Evolutionary conservation across 2,888 invertebrate genomes (phyloP).

Genomic region (Ecdyonurus torrentis): DNA sequence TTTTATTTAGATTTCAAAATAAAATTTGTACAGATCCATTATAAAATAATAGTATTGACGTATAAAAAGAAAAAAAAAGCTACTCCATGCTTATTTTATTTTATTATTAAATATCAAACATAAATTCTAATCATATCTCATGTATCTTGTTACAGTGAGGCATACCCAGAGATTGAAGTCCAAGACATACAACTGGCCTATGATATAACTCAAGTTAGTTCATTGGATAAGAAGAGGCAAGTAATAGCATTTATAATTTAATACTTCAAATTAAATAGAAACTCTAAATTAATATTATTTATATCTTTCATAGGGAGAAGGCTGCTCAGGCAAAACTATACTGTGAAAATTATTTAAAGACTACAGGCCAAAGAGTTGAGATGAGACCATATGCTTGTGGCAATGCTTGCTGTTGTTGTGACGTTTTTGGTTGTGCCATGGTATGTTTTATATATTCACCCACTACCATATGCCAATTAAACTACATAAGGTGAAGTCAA

Average conservation of each 20-base stretch:
- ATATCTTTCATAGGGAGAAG: conserved; percentile 31
- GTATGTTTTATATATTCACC: too few relatives aligned
- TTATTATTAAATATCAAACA: too few relatives aligned
- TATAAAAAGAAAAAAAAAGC: too few relatives aligned
- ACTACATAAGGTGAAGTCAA: too few relatives aligned
- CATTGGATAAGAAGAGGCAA: conserved; percentile 51
- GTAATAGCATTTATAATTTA: too few relatives aligned
- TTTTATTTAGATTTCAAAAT: too few relatives aligned
- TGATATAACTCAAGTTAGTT: conserved; percentile 62
- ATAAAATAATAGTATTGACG: too few relatives aligned
- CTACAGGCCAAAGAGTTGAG: conserved; percentile 46
- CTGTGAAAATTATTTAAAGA: conserved; percentile 61
- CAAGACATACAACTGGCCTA: conserved; percentile 79
- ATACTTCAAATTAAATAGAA: neutral
- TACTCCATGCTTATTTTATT: too few relatives aligned
- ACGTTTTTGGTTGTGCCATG: conserved; percentile 30
- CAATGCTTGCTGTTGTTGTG: conserved; percentile 48
- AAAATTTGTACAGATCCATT: too few relatives aligned
- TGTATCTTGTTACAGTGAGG: conserved; percentile 45
- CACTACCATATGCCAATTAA: too few relatives aligned
- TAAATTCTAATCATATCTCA: neutral
- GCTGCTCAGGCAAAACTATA: conserved; percentile 62
- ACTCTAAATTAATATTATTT: neutral
- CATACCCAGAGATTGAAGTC: conserved; percentile 73
- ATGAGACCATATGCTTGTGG: conserved; percentile 54